These are phyloP conservation scores for Pseudochirops cupreus DNA, from an alignment of 2,797 vertebrate genomes.

Conservation along the genomic window DNA sequence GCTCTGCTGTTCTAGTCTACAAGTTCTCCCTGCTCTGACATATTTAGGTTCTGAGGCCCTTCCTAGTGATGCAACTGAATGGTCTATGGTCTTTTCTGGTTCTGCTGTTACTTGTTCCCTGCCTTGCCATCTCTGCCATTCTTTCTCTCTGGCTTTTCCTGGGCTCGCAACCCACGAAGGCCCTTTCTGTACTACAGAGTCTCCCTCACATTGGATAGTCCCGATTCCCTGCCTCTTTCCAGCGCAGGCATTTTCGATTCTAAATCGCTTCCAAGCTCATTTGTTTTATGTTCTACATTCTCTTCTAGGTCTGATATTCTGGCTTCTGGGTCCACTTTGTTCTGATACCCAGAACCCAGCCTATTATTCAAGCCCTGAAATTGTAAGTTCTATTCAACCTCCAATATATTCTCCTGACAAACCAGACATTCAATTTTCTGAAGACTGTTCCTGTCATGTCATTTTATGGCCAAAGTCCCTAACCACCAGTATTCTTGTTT, in stretches of 20 bases:
- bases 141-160: neutral
- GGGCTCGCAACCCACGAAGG: neutral
- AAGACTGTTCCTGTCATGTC: neutral
- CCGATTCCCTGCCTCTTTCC: neutral
- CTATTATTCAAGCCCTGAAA: neutral
- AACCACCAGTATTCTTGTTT: neutral
- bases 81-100: neutral
- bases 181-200: neutral
- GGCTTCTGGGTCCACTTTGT: neutral
- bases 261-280: neutral
- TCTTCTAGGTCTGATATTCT: neutral
- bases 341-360: neutral
- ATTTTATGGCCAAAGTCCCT: neutral
- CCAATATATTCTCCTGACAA: neutral
- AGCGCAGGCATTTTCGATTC: neutral
- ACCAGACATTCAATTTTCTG: neutral
- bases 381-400: neutral
- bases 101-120: neutral
- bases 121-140: neutral
- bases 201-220: neutral
- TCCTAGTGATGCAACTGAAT: neutral
- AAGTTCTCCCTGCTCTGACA: neutral
- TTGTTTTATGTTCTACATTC: neutral
- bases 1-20: neutral
- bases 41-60: neutral